phyloP scores from a whole-genome alignment of 2,113 vertebrate genomes.

The Nicator chloris region DNA sequence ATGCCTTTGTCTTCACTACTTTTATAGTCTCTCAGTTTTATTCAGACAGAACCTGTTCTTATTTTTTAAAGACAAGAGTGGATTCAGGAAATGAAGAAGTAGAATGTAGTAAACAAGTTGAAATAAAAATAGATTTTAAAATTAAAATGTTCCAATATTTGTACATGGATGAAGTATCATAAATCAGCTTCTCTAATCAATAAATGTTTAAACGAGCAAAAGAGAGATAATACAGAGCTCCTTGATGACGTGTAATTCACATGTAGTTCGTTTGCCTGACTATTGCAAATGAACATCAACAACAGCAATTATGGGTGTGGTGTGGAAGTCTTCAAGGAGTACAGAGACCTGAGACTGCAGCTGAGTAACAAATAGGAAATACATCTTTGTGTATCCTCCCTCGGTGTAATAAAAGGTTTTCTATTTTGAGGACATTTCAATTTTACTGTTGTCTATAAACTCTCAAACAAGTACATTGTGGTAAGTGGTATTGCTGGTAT shows the following conservation, averaged over 20 bases:
- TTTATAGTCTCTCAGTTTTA: not conserved
- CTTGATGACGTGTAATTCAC: not conserved
- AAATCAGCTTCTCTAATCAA: not conserved
- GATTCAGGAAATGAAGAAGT: not conserved
- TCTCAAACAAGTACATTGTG: not conserved
- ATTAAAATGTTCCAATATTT: not conserved
- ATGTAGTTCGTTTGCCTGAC: not conserved
- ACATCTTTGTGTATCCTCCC: not conserved
- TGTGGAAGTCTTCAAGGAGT: not conserved
- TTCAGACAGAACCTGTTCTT: not conserved
- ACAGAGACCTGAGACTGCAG: not conserved
- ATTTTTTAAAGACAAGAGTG: not conserved
- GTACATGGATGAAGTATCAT: not conserved
- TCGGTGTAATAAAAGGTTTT: not conserved
- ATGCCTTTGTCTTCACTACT: not conserved
- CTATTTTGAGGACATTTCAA: not conserved
- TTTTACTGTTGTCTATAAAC: not conserved
- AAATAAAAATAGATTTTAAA: not conserved
- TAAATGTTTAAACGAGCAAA: not conserved
- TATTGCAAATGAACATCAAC: not conserved
- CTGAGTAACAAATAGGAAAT: not conserved
- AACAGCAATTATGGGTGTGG: not conserved
- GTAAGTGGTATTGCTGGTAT: not conserved
- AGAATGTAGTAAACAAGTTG: not conserved
- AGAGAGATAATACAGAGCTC: not conserved